phyloP scores from a whole-genome alignment of 1,140 invertebrate species.

The Ceratosolen solmsi region DNA sequence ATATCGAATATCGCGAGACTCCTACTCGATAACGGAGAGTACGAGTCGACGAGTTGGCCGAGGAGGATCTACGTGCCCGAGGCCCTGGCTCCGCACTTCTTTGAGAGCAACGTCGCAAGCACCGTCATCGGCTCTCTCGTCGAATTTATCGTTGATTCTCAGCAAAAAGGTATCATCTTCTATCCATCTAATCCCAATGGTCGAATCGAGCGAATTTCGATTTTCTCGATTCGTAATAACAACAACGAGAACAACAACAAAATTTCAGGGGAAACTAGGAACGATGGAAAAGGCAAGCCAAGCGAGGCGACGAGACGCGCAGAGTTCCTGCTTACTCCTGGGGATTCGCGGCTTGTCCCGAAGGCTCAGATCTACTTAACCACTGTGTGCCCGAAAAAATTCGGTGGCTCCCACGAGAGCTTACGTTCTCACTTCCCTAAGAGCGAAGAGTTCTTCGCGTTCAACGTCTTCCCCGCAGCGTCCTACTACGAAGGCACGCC shows the following conservation, averaged over 20 bases:
- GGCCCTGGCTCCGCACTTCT: constrained; percentile 6
- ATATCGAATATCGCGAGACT: constrained; percentile 18
- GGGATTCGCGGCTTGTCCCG: neutral
- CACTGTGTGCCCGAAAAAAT: neutral
- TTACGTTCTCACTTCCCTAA: neutral
- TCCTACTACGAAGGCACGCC: neutral
- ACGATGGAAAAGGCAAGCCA: neutral
- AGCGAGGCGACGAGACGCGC: neutral
- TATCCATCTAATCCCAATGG: too few species aligned
- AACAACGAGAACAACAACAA: neutral
- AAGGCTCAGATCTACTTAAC: constrained; percentile 9
- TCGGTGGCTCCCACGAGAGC: constrained; percentile 22
- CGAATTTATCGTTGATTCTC: constrained; percentile 32
- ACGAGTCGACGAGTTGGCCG: neutral
- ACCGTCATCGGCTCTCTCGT: constrained; percentile 22
- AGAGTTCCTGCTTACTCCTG: neutral
- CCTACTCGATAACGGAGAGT: constrained; percentile 9
- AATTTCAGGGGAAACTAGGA: neutral
- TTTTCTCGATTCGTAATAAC: neutral
- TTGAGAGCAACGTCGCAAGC: constrained; percentile 22
- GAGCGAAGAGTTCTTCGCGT: neutral
- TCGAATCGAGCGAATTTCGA: neutral
- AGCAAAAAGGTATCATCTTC: too few species aligned
- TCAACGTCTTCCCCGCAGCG: neutral
- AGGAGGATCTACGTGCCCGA: constrained; percentile 33